Conservation (phyloP, 2,113 vertebrate genomes). For the Furnarius figulus region DNA sequence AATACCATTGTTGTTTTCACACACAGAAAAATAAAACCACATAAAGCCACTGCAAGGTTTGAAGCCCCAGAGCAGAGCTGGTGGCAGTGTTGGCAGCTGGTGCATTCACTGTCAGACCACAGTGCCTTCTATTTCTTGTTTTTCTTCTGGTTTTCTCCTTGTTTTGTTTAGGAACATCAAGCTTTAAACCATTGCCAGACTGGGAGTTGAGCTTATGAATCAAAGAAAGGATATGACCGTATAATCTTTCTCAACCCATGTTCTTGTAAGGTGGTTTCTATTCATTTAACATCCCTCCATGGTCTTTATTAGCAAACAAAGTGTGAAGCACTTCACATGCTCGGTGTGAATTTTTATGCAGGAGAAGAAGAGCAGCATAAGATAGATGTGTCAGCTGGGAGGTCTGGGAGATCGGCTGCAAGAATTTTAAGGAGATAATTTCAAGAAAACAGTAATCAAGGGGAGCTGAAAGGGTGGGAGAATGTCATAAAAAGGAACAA, state of each 20-base stretch:
- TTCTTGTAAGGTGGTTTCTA: not conserved
- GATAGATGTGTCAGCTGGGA: constrained; percentile 48
- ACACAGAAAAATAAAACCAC: not conserved
- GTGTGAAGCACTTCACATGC: not conserved
- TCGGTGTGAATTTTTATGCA: constrained; percentile 37
- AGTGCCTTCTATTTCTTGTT: not conserved
- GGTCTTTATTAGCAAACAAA: constrained; percentile 58
- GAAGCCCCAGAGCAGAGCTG: not conserved
- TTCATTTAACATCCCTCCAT: constrained; percentile 24
- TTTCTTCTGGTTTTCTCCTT: not conserved
- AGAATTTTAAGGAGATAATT: constrained; percentile 56
- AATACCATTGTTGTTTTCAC: not conserved
- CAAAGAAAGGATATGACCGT: not conserved
- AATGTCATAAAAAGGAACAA: not conserved
- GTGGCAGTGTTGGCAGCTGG: not conserved
- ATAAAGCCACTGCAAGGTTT: not conserved
- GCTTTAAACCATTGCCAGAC: not conserved
- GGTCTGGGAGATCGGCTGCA: not conserved
- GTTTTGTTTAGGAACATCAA: not conserved
- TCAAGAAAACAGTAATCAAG: constrained; percentile 34
- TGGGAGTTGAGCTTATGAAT: not conserved
- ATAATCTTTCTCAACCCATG: not conserved
- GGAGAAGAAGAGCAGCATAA: not conserved
- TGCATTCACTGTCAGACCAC: not conserved
- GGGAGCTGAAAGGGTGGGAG: not conserved